phyloP scores from a whole-genome alignment of 1,140 invertebrate species.

The Anastrepha ludens region DNA sequence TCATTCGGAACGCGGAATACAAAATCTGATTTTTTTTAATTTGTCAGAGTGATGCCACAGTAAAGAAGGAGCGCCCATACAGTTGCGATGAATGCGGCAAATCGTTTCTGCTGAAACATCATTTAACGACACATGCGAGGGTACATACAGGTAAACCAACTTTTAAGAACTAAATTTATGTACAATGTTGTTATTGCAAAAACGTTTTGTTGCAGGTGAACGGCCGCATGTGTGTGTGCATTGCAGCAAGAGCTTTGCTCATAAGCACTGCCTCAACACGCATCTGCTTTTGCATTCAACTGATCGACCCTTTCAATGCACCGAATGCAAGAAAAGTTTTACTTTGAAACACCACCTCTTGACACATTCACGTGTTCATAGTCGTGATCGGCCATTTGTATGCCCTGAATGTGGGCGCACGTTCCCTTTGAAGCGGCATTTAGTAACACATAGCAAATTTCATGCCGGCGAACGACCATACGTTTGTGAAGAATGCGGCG shows the following conservation, averaged over 20 bases:
- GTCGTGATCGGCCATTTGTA: slow-evolving; percentile 85
- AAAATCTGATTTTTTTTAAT: slow-evolving; percentile 9
- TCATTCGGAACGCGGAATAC: background rate
- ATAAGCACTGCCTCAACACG: slow-evolving; percentile 89
- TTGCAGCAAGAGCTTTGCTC: slow-evolving; percentile 90
- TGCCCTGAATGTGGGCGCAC: slow-evolving; percentile 87
- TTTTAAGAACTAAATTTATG: slow-evolving; percentile 39
- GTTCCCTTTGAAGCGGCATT: slow-evolving; percentile 86
- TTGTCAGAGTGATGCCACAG: slow-evolving; percentile 68
- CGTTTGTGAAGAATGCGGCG: slow-evolving; percentile 90
- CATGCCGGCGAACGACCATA: slow-evolving; percentile 91
- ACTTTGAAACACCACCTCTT: slow-evolving; percentile 87
- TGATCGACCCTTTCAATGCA: slow-evolving; percentile 87
- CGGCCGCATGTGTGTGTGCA: slow-evolving; percentile 88
- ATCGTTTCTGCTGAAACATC: slow-evolving; percentile 87
- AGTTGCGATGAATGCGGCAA: slow-evolving; percentile 88
- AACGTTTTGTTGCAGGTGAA: slow-evolving; percentile 76
- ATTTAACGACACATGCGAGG: slow-evolving; percentile 85
- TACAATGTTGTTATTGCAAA: slow-evolving; percentile 40
- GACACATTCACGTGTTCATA: slow-evolving; percentile 85
- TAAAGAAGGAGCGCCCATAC: slow-evolving; percentile 83
- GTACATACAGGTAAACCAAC: slow-evolving; percentile 81
- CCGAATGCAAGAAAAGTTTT: slow-evolving; percentile 90
- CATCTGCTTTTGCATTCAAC: slow-evolving; percentile 87
- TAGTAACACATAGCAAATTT: slow-evolving; percentile 90